Conservation (phyloP, 2,888 invertebrate species). For the Oxycera nigricornis region DNA sequence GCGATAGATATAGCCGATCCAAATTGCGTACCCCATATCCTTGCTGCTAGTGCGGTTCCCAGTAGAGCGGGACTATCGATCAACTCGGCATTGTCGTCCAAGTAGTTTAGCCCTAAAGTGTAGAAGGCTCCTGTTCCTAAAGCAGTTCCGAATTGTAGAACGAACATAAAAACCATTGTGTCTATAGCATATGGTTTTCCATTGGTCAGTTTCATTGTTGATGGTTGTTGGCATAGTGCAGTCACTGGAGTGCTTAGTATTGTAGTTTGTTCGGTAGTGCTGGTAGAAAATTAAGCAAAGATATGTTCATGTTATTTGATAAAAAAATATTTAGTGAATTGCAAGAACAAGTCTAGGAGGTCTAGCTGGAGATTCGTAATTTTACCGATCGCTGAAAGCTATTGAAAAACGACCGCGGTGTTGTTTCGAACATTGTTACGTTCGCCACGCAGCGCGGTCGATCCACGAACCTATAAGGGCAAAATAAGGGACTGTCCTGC, state of each 20-base stretch:
- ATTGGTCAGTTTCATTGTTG: slow-evolving; percentile 28
- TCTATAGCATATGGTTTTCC: slow-evolving; percentile 53
- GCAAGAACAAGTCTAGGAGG: too few relatives aligned
- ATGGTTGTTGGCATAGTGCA: slow-evolving; percentile 47
- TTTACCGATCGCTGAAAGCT: too few relatives aligned
- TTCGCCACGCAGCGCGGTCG: too few relatives aligned
- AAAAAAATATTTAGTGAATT: too few relatives aligned
- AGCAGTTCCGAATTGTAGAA: slow-evolving; percentile 63
- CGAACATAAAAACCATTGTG: slow-evolving; percentile 62
- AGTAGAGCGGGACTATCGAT: slow-evolving; percentile 64
- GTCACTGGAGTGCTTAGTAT: slow-evolving; percentile 13
- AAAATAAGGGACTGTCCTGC: too few relatives aligned
- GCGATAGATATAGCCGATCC: slow-evolving; percentile 59
- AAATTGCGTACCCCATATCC: slow-evolving; percentile 58
- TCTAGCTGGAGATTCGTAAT: too few relatives aligned
- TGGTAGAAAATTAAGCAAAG: slow-evolving; percentile 17
- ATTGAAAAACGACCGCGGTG: too few relatives aligned
- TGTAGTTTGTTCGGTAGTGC: slow-evolving; percentile 38
- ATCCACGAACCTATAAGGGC: too few relatives aligned
- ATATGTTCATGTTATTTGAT: not conserved
- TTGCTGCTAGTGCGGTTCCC: slow-evolving; percentile 57
- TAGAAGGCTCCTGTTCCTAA: slow-evolving; percentile 64
- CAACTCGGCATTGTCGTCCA: slow-evolving; percentile 68
- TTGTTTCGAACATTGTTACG: too few relatives aligned
- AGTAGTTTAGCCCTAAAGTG: slow-evolving; percentile 67